Conservation (phyloP, 2,888 invertebrate species). For the Pyrrhia umbra region DNA sequence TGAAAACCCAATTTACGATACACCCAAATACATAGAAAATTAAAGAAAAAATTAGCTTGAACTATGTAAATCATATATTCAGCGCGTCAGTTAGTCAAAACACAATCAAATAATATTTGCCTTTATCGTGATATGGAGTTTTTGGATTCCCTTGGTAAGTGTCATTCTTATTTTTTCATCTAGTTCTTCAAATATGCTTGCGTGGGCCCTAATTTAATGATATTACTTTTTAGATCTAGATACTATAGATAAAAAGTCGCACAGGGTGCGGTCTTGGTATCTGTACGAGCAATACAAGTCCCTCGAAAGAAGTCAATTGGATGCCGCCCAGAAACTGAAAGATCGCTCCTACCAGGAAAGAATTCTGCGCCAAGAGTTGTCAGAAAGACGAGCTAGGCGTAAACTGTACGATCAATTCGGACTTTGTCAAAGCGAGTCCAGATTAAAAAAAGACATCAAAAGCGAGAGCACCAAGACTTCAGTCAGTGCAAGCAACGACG, state of each 20-base stretch:
- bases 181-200: not conserved
- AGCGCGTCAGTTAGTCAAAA: constrained; percentile 42
- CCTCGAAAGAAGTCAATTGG: constrained; percentile 79
- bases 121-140: constrained; percentile 76
- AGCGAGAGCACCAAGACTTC: constrained; percentile 62
- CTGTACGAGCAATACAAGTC: constrained; percentile 85
- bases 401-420: constrained; percentile 73
- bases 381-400: constrained; percentile 78
- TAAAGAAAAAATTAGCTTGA: constrained; percentile 57
- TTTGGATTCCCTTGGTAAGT: constrained; percentile 80
- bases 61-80: constrained; percentile 66
- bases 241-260: constrained; percentile 75
- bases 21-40: constrained; percentile 53
- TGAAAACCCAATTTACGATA: constrained; percentile 47
- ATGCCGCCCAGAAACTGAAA: constrained; percentile 78
- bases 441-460: constrained; percentile 58
- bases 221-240: constrained; percentile 73
- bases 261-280: constrained; percentile 85
- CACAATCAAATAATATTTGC: constrained; percentile 32
- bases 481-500: constrained; percentile 70
- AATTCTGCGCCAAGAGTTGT: constrained; percentile 78
- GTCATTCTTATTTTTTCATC: constrained; percentile 7
- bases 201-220: constrained; percentile 2
- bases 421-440: constrained; percentile 70
- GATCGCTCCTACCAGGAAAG: constrained; percentile 78